phyloP scores from a whole-genome alignment of 2,888 invertebrate species.

The Drosophila anomalata region DNA sequence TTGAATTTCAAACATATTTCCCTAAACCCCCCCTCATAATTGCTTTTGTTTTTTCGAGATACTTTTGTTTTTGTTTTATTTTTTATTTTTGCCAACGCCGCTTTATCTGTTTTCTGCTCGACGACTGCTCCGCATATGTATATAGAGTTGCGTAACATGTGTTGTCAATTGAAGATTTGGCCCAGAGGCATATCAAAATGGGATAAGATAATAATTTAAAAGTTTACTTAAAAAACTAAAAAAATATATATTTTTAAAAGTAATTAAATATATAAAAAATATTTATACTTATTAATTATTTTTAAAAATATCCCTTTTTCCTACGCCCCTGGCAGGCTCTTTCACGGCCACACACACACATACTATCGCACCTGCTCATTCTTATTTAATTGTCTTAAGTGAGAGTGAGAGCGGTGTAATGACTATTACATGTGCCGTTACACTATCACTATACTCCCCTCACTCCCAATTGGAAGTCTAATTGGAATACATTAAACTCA shows the following conservation, averaged over 20 bases:
- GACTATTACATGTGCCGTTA: neutral
- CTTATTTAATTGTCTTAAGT: neutral
- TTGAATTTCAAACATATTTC: conserved; percentile 26
- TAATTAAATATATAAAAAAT: neutral
- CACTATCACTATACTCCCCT: neutral
- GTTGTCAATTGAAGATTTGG: conserved; percentile 31
- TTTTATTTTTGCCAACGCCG: conserved; percentile 2
- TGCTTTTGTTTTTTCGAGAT: conserved; percentile 6
- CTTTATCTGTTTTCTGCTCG: conserved; percentile 19
- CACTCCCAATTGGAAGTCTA: neutral
- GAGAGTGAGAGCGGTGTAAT: conserved; percentile 16
- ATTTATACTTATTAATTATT: neutral
- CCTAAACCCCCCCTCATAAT: conserved; percentile 19
- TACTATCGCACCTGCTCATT: conserved; percentile 1
- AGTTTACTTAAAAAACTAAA: no score
- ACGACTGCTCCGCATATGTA: neutral
- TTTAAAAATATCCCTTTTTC: neutral
- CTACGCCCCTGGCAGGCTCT: neutral
- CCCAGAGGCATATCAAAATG: neutral
- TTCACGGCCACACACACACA: conserved; percentile 12
- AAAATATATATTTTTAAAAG: neutral
- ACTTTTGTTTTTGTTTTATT: neutral
- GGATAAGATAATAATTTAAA: neutral
- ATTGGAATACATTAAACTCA: conserved; percentile 62
- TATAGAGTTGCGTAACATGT: conserved; percentile 44